A percentile compares a stretch with the other conserved stretches of the same genome.
These are phyloP conservation scores for Stenchaetothrips biformis DNA, from an alignment of 2,888 invertebrate species.

Conservation along the genomic window DNA sequence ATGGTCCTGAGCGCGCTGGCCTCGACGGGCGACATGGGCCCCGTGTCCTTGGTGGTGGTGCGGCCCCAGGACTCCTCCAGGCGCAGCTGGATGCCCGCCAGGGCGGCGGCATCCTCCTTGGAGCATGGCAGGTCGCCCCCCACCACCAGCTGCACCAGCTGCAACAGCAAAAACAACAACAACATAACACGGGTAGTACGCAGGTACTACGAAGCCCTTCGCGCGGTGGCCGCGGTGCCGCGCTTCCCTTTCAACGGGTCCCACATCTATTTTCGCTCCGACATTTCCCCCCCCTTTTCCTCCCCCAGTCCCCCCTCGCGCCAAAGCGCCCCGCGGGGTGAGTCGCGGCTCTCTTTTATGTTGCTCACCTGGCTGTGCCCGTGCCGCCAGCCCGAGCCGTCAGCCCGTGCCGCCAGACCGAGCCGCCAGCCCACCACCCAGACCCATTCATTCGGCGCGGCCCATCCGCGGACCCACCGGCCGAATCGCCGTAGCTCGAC, in stretches of 20 bases:
- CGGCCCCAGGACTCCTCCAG: constrained; percentile 54
- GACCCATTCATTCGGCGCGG: no score
- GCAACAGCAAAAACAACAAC: constrained; percentile 38
- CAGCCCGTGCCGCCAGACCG: no score
- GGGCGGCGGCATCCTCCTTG: constrained; percentile 57
- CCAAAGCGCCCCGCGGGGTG: neutral
- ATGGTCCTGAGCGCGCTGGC: constrained; percentile 41
- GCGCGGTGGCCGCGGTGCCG: neutral
- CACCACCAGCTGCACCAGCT: constrained; percentile 57
- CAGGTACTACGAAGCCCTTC: neutral
- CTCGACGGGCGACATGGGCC: constrained; percentile 40
- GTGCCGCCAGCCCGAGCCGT: no score
- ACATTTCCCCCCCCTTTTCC: neutral
- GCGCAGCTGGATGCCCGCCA: constrained; percentile 59
- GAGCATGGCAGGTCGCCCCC: constrained; percentile 57
- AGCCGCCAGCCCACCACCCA: neutral
- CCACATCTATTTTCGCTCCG: neutral
- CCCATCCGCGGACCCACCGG: no score
- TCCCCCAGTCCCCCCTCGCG: neutral
- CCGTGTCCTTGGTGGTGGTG: constrained; percentile 35
- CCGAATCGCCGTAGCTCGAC: no score
- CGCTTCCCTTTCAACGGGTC: neutral
- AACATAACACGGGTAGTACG: neutral
- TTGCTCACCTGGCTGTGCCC: neutral
- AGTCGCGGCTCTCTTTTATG: neutral